Evolutionary conservation across 1,140 invertebrate species (phyloP).

Genomic region (Notospermus geniculatus): DNA sequence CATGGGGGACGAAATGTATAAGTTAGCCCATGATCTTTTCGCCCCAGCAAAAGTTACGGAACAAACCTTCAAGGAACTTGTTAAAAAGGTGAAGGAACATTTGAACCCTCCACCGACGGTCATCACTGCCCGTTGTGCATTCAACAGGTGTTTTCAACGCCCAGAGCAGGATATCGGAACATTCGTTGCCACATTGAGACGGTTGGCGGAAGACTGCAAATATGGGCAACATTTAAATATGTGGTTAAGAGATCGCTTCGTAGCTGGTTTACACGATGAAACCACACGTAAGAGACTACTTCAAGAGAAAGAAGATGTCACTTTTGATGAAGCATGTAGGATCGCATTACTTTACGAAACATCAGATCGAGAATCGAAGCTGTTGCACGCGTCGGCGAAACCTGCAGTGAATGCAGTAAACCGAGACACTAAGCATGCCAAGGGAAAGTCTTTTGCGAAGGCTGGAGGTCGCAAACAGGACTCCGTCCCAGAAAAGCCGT

Average conservation of each 20-base stretch:
- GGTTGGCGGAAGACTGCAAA: not conserved
- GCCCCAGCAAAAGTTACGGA: not conserved
- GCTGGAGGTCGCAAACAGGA: too few relatives aligned
- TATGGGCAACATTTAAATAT: not conserved
- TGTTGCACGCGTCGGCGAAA: not conserved
- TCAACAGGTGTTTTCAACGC: not conserved
- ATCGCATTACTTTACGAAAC: not conserved
- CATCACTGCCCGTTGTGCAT: not conserved
- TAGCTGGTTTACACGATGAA: not conserved
- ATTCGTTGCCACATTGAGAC: not conserved
- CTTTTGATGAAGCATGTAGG: not conserved
- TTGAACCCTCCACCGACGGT: not conserved
- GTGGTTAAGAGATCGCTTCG: not conserved
- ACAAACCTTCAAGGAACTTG: not conserved
- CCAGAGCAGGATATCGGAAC: not conserved
- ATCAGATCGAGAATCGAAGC: not conserved
- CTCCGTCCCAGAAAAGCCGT: too few relatives aligned
- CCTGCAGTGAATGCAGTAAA: constrained; percentile 1
- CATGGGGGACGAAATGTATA: not conserved
- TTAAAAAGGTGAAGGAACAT: not conserved
- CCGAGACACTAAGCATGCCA: not conserved
- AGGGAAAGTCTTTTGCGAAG: too few relatives aligned
- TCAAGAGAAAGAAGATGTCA: not conserved
- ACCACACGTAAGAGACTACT: not conserved
- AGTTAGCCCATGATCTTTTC: not conserved